phyloP scores from a whole-genome alignment of 2,797 vertebrate genomes.

The Sebastiscus tertius region DNA sequence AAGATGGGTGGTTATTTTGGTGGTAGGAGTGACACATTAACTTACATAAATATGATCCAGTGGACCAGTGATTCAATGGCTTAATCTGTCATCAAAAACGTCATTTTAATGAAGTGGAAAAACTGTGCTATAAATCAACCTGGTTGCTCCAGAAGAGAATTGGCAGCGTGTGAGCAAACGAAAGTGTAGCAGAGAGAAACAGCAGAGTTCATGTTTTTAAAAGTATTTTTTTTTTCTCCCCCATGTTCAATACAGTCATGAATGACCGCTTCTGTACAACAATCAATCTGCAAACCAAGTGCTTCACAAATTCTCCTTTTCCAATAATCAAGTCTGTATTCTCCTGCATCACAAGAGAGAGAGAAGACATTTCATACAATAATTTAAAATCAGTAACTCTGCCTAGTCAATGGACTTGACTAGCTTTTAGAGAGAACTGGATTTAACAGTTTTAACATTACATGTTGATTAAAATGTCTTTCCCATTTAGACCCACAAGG shows the following conservation, averaged over 20 bases:
- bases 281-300: constrained; percentile 31
- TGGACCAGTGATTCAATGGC: constrained; percentile 41
- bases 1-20: constrained; percentile 23
- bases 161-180: constrained; percentile 16
- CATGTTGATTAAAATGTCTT: constrained; percentile 48
- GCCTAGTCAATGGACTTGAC: constrained; percentile 35
- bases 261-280: constrained; percentile 11
- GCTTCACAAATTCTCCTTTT: constrained; percentile 39
- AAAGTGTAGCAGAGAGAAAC: constrained; percentile 11
- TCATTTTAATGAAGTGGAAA: neutral
- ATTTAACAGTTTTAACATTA: constrained; percentile 33
- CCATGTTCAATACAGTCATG: constrained; percentile 8
- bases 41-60: constrained; percentile 29
- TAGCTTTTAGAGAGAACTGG: constrained; percentile 22
- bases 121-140: constrained; percentile 22
- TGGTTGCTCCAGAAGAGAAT: constrained; percentile 20
- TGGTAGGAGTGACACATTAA: constrained; percentile 34
- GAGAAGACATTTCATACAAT: constrained; percentile 36
- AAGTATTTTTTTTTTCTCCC: neutral
- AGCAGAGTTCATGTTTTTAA: neutral
- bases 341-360: constrained; percentile 25
- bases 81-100: constrained; percentile 5
- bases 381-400: constrained; percentile 37
- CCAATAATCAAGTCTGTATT: constrained; percentile 15
- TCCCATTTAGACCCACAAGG: constrained; percentile 17